Evolutionary conservation across 2,888 invertebrate genomes (phyloP).

Genomic region (Bellardia pandia): DNA sequence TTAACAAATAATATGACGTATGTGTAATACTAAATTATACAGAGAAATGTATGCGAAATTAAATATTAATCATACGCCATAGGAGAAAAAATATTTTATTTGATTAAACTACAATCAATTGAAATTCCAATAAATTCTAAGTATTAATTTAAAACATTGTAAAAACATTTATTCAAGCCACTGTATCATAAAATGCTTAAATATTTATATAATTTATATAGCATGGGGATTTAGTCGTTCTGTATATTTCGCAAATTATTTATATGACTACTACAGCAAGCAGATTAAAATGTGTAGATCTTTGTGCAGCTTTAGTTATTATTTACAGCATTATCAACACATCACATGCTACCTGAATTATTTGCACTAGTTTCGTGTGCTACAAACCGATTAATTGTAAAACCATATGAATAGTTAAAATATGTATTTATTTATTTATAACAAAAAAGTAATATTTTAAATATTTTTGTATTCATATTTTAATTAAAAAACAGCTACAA

Average conservation of each 20-base stretch:
- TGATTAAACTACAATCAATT: too few relatives aligned
- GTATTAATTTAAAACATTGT: too few relatives aligned
- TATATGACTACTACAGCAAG: neutral
- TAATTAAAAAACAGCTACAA: conserved; percentile 36
- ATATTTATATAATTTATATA: too few relatives aligned
- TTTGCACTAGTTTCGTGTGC: neutral
- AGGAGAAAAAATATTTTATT: too few relatives aligned
- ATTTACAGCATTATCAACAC: conserved; percentile 37
- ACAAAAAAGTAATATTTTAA: conserved; percentile 2
- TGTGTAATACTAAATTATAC: too few relatives aligned
- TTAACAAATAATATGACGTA: too few relatives aligned
- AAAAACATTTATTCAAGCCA: too few relatives aligned
- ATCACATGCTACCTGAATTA: neutral
- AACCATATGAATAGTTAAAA: conserved; percentile 2
- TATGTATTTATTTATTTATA: neutral
- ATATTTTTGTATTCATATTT: conserved; percentile 20
- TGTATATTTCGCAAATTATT: neutral
- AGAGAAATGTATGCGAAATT: neutral
- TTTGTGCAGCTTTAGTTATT: conserved; percentile 17
- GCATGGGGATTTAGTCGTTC: too few relatives aligned
- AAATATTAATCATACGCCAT: neutral
- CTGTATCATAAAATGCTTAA: too few relatives aligned
- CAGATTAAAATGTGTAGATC: neutral
- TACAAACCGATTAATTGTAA: conserved; percentile 9
- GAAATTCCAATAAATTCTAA: too few relatives aligned